phyloP scores from a whole-genome alignment of 2,113 vertebrate species.

The Arvicanthis niloticus region DNA sequence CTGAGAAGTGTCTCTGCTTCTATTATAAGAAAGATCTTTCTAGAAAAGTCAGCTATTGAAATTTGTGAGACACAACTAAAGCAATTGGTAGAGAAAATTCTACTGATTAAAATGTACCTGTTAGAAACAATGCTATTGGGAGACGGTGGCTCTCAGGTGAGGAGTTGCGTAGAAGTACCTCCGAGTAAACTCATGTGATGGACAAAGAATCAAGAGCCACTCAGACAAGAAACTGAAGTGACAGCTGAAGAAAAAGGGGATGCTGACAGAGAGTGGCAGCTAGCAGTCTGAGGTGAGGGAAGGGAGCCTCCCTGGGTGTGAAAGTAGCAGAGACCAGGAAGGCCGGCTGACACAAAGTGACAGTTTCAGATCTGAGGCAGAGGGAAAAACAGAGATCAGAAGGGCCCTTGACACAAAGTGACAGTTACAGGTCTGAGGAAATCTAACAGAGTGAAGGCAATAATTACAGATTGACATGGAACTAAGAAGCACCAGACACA shows the following conservation, averaged over 20 bases:
- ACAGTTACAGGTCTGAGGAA: not conserved
- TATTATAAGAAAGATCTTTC: not conserved
- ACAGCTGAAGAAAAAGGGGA: not conserved
- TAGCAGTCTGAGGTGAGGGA: not conserved
- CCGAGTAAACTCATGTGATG: not conserved
- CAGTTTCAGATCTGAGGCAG: no score
- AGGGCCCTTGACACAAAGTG: not conserved
- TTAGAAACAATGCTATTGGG: not conserved
- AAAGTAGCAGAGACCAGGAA: no score
- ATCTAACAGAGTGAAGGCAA: not conserved
- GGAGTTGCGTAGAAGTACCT: not conserved
- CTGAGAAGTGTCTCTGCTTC: conserved; percentile 3
- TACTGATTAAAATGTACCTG: not conserved
- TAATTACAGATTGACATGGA: not conserved
- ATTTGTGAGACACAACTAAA: not conserved
- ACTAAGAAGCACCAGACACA: not conserved
- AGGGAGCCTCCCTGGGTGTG: no score
- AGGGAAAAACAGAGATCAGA: not conserved
- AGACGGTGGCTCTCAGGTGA: not conserved
- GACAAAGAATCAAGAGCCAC: not conserved
- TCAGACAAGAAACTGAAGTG: not conserved
- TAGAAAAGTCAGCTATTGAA: conserved; percentile 7
- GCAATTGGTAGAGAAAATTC: not conserved
- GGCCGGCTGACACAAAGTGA: no score
- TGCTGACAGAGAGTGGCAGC: not conserved